Evolutionary conservation across 1,140 invertebrate genomes (phyloP), one percentile per base, ranked within the genome.

Genomic region (Vollenhovia emeryi): DNA sequence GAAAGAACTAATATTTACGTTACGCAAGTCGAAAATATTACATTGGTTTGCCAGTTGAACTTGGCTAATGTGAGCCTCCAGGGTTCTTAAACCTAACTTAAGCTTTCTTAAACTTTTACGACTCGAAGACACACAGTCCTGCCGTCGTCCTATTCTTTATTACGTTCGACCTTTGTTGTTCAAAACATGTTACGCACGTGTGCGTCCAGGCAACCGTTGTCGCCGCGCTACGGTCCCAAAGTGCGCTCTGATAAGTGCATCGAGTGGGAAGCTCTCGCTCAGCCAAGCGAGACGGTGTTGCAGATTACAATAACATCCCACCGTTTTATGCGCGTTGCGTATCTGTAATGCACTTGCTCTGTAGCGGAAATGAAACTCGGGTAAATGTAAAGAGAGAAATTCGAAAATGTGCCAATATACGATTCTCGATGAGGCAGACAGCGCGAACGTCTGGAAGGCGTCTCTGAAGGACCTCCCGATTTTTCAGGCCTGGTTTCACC

Each of bases 181-280:
- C 33, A 50, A 75, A 89, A 84, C 75, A 59, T 89, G 87, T 74
- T 73, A 84, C 74, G 43, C 88, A 90, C 78, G 76, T 87, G 86
- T 86, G 88, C 78, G 60, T 66, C 55, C 82, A 73, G 71, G 45
- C 76, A 80, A 71, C 55, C 30, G 11, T 60, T 79, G 52, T 33
- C 50, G 64, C 7, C 11, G 36, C 6, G 21, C 66, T 36, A 9
- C 4, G 15, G 18, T 33, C 43, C 40, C 48, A 24, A 76, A 75
- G 59, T 48, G n/a, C 60, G 30, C 52, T 87, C 71, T 87, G 75
- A 90, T 83, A 90, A 89, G 74, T 73, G 62, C 36, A 84, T 4
- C 18, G 55, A 27, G 73, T 13, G 13, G 40, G 15, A 57, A 73
- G 57, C 52, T 40, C 50, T 71, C 85, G 76, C 79, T 86, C 75